These are phyloP conservation scores for Psammodynastes pulverulentus DNA, from an alignment of 2,113 vertebrate species.

Conservation along the genomic window DNA sequence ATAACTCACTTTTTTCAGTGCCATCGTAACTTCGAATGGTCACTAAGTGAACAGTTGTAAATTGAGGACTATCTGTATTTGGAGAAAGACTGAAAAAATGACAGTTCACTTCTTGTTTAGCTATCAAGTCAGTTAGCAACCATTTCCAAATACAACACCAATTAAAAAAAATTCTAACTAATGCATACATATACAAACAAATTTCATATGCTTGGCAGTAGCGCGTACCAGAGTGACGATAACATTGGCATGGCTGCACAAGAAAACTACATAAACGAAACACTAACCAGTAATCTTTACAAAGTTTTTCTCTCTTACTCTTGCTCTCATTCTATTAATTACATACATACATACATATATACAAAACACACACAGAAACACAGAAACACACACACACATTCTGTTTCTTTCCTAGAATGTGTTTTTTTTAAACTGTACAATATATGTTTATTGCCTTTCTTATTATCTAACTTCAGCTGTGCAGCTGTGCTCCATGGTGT, in stretches of 20 bases:
- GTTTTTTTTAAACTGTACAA: neutral
- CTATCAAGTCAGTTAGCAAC: neutral
- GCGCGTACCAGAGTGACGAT: neutral
- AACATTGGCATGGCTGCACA: neutral
- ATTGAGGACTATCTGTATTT: neutral
- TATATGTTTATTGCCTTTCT: neutral
- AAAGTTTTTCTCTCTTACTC: neutral
- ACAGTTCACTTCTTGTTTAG: neutral
- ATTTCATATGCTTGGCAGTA: neutral
- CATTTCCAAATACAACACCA: neutral
- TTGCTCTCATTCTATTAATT: neutral
- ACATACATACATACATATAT: neutral
- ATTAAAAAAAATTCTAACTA: neutral
- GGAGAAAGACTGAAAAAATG: neutral
- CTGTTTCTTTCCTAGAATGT: neutral
- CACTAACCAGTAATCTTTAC: neutral
- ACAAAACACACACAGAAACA: neutral
- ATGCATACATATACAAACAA: neutral
- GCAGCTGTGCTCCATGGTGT: neutral
- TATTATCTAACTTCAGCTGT: neutral
- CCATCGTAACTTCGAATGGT: too few relatives aligned
- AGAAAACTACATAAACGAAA: neutral
- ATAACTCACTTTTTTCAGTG: too few relatives aligned
- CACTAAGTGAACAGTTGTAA: too few relatives aligned
- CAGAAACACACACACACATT: neutral